Evolutionary conservation across 2,888 invertebrate genomes (phyloP).

Genomic region (Agrypnus murinus): DNA sequence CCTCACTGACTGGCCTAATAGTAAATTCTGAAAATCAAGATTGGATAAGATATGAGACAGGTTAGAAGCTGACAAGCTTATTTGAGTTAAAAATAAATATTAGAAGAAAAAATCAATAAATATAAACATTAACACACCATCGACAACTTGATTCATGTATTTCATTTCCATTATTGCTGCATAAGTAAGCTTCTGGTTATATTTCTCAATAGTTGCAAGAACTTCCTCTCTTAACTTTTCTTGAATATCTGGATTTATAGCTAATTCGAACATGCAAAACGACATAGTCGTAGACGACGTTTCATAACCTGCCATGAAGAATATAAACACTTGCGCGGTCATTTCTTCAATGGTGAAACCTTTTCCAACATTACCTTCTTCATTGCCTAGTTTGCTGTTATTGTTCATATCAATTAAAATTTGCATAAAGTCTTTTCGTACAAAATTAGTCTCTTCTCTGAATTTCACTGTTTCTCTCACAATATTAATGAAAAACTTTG

Average conservation of each 20-base stretch:
- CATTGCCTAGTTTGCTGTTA: neutral
- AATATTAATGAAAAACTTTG: constrained; percentile 69
- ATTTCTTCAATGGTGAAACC: neutral
- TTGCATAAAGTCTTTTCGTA: constrained; percentile 74
- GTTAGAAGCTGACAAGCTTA: too few relatives aligned
- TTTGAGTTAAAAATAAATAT: too few relatives aligned
- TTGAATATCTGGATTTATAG: neutral
- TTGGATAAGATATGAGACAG: too few relatives aligned
- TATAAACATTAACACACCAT: too few relatives aligned
- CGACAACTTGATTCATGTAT: too few relatives aligned
- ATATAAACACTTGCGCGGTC: neutral
- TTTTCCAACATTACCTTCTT: neutral
- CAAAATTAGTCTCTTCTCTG: constrained; percentile 69
- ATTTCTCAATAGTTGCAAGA: neutral
- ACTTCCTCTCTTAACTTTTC: neutral
- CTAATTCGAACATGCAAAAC: constrained; percentile 70
- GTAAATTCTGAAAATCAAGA: too few relatives aligned
- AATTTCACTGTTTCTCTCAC: constrained; percentile 70
- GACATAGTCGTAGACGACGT: constrained; percentile 69
- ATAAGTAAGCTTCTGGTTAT: neutral
- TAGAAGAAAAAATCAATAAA: too few relatives aligned
- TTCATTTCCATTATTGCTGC: neutral
- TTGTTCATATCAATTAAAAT: constrained; percentile 70
- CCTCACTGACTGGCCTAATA: too few relatives aligned
- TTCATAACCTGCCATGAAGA: constrained; percentile 66